These are phyloP conservation scores for Aphodius granarius DNA, from an alignment of 2,888 invertebrate genomes.

Conservation along the genomic window DNA sequence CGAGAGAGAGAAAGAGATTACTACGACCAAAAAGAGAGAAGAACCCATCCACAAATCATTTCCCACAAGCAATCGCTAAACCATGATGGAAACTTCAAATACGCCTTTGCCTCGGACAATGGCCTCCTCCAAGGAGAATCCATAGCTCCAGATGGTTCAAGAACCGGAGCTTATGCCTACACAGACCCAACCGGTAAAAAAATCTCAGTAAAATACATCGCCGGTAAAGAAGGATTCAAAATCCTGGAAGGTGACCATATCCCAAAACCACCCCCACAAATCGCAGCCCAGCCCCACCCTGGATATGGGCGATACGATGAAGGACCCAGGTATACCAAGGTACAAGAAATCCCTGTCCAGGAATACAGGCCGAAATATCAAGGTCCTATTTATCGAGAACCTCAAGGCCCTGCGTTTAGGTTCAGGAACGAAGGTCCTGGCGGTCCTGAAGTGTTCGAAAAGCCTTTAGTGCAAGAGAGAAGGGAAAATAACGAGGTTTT, in stretches of 20 bases:
- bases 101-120: slow-evolving; percentile 70
- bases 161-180: slow-evolving; percentile 67
- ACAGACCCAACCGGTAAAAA: slow-evolving; percentile 67
- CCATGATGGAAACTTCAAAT: slow-evolving; percentile 69
- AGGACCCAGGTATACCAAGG: slow-evolving; percentile 23
- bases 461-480: slow-evolving; percentile 11
- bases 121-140: slow-evolving; percentile 69
- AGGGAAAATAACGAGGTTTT: slow-evolving; percentile 17
- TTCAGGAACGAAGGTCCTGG: not conserved
- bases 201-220: slow-evolving; percentile 62
- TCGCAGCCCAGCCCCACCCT: slow-evolving; percentile 24
- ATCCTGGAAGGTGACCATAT: slow-evolving; percentile 56
- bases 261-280: slow-evolving; percentile 42
- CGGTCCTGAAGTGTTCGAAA: not conserved
- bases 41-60: slow-evolving; percentile 57
- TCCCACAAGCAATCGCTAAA: slow-evolving; percentile 66
- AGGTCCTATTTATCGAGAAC: slow-evolving; percentile 1
- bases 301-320: slow-evolving; percentile 22
- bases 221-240: slow-evolving; percentile 56
- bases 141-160: slow-evolving; percentile 68
- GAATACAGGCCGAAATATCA: slow-evolving; percentile 16
- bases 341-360: slow-evolving; percentile 23
- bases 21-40: slow-evolving; percentile 37
- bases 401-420: slow-evolving; percentile 9
- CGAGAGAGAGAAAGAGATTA: slow-evolving; percentile 20